Conservation (phyloP, 1,140 invertebrate genomes). For the Sitobion miscanthi region DNA sequence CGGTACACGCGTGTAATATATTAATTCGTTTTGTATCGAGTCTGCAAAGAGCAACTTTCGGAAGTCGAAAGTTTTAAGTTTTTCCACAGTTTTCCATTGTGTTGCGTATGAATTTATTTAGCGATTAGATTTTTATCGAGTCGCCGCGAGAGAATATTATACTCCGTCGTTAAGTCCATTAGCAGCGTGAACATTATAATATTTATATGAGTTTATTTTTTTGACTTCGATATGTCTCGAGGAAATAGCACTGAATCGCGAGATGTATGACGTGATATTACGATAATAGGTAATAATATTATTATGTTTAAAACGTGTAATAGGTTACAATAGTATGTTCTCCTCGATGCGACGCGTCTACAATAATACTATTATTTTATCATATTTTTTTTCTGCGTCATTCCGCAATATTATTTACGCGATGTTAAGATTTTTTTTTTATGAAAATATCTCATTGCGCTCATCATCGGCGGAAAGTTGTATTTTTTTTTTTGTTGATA, state of each 20-base stretch:
- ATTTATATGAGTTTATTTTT: not conserved
- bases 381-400: no score
- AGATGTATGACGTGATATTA: not conserved
- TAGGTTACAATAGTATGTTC: no score
- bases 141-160: not conserved
- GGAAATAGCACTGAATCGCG: not conserved
- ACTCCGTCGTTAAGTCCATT: not conserved
- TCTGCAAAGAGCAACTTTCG: not conserved
- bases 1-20: not conserved
- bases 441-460: not conserved
- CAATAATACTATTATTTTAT: no score
- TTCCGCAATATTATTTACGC: no score
- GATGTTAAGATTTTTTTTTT: no score
- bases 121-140: not conserved
- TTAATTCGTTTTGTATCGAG: not conserved
- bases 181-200: not conserved
- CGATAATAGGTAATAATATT: no score
- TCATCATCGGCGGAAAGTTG: not conserved
- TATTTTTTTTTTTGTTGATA: not conserved
- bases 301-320: no score
- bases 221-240: not conserved
- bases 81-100: not conserved
- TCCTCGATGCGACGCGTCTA: no score
- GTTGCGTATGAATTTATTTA: not conserved
- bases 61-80: not conserved